Evolutionary conservation across 1,140 invertebrate genomes (phyloP).

Genomic region (Tetragonula clypearis): DNA sequence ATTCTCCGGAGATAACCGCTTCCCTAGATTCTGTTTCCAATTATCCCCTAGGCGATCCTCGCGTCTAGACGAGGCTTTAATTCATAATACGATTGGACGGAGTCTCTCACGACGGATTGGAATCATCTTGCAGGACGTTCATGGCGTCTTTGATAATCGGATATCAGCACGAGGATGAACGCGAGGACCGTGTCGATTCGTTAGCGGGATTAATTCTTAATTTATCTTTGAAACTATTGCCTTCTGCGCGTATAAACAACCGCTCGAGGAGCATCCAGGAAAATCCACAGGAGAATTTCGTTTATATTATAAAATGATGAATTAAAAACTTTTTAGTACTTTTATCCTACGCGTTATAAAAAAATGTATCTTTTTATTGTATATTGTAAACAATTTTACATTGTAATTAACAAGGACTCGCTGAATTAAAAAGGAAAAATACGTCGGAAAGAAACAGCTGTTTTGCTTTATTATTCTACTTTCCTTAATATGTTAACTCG

Average conservation of each 20-base stretch:
- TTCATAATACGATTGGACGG: constrained; percentile 45
- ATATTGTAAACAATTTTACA: too few species aligned
- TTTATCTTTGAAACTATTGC: background rate
- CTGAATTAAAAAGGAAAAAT: too few species aligned
- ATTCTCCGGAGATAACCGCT: constrained; percentile 24
- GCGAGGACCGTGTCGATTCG: background rate
- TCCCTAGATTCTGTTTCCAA: constrained; percentile 38
- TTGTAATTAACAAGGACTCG: too few species aligned
- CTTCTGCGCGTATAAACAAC: background rate
- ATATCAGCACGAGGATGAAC: background rate
- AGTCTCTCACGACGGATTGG: constrained; percentile 13
- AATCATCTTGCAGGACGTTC: constrained; percentile 5
- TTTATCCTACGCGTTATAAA: too few species aligned
- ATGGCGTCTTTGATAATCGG: background rate
- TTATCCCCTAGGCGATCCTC: constrained; percentile 30
- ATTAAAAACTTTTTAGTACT: too few species aligned
- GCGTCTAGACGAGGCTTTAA: constrained; percentile 43
- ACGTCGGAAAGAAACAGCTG: too few species aligned
- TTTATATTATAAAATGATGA: too few species aligned
- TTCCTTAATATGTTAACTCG: too few species aligned
- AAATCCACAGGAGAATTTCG: too few species aligned
- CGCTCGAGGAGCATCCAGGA: too few species aligned
- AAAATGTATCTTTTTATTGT: too few species aligned
- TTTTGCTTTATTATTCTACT: too few species aligned
- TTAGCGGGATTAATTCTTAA: constrained; percentile 28